Evolutionary conservation across 2,797 vertebrate genomes (phyloP).

Genomic region (Eulemur mongoz): DNA sequence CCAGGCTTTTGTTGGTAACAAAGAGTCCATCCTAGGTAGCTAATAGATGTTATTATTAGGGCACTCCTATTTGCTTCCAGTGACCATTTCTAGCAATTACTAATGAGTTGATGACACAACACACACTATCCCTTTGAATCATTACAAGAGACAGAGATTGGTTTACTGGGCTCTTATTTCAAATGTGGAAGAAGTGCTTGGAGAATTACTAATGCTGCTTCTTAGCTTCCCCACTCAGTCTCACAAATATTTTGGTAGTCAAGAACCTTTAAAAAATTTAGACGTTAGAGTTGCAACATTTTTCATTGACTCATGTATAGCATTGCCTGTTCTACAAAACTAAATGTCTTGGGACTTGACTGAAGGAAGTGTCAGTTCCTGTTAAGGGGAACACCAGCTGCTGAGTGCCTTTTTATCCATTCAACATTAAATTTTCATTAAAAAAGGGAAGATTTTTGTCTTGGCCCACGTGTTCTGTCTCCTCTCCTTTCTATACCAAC

Average conservation of each 20-base stretch:
- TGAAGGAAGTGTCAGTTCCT: slow-evolving; percentile 54
- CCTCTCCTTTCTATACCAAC: neutral
- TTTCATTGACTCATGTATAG: slow-evolving; percentile 25
- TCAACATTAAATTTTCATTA: slow-evolving; percentile 55
- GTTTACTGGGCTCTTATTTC: slow-evolving; percentile 43
- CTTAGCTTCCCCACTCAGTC: neutral
- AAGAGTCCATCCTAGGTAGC: slow-evolving; percentile 7
- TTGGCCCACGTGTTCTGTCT: neutral
- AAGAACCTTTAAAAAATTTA: slow-evolving; percentile 19
- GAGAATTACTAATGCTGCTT: slow-evolving; percentile 24
- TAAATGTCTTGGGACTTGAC: slow-evolving; percentile 29
- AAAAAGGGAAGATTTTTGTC: neutral
- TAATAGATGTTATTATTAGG: neutral
- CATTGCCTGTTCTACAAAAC: slow-evolving; percentile 40
- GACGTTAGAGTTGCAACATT: slow-evolving; percentile 26
- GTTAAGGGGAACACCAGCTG: slow-evolving; percentile 26
- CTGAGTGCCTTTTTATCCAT: neutral
- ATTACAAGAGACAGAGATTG: slow-evolving; percentile 5
- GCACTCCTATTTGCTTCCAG: neutral
- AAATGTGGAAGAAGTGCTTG: neutral
- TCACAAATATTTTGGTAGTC: neutral
- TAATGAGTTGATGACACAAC: neutral
- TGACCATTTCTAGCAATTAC: neutral
- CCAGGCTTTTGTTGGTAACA: neutral
- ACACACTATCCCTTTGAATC: slow-evolving; percentile 11